Evolutionary conservation across 2,888 invertebrate species (phyloP), one percentile per base, ranked within the genome.

Genomic region (Dusona sp.): DNA sequence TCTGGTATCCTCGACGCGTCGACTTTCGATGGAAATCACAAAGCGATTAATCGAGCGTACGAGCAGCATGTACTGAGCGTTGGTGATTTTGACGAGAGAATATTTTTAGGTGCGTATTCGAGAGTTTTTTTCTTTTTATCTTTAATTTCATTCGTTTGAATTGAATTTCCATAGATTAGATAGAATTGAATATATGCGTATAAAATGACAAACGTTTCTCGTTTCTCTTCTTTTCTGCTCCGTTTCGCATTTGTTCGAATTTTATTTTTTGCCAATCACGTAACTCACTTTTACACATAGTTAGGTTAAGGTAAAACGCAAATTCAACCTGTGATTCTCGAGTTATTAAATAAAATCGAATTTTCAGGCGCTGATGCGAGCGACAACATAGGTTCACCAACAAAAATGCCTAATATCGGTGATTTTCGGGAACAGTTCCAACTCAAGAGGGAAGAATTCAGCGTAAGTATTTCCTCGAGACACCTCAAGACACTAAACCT

Each of bases 71-170:
- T 99, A 36, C 95, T 99, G 57, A 98, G 97, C 93, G 97, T 97
- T 86, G 99, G 99, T 1, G 98, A 99, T 94, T 98, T 99, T 94
- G 99, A 99, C 94, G 99, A 99, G 94, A 96, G 99, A 92, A 98
- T 99, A 94, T 98, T 99, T 95, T 95, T 99, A 91, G 97, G 97
- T 96, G 95, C 96, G 94, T 93, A 89, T 83, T 57, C 22, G 13
- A 4, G 11, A 57, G 22, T 61, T 67, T 70, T 9, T 38, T 36
- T 72, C 42, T 33, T 75, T 42, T 7, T 8, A 19, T 22, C 42
- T 2, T 36, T 22, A 6, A 4, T 36, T n/a, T 36, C n/a, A 22
- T 19, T n/a, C 9, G n/a, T n/a, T n/a, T n/a, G n/a, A 70, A 29
- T 29, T 2, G 33, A 54, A 54, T 9, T 36, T n/a, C 33, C 8